Base-by-base conservation (phyloP, 2,888 invertebrate species). In the Tetragnatha montana region DNA sequence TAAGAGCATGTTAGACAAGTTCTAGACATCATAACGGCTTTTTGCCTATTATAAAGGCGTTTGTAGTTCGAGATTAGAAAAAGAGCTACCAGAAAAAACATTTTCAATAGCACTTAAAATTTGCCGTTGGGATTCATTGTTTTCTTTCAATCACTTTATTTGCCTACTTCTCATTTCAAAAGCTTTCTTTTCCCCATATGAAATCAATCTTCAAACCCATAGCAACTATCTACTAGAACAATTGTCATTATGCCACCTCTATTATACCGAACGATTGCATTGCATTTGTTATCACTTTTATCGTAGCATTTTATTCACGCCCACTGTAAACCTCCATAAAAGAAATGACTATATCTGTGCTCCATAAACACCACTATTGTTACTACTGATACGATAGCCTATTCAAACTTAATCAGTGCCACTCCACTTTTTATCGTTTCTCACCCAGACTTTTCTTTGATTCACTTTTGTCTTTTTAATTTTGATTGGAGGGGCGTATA, bases 401-500 rank as follows among this genome's bases (percentile, higher is more conserved):
- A 87, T 87, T 87, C 87, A 87, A 69, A 68, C 19, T 49, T 87
- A 87, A 87, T 87, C 87, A 87, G 87, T 60, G 60, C 47, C 87
- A 78, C 87, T 87, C 69, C 81, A 74, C 47, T 49, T 79, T 51
- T 87, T 87, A 87, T 87, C 87, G 14, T 8, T 50, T 80, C 74
- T n/a, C 76, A 78, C 71, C 68, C 51, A 74, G 49, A 14, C 74
- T 69, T 82, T 79, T 50, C 79, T 88, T 83, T 82, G 71, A 83
- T 78, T 78, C 79, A 79, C 79, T 83, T 49, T 69, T 78, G 76
- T 76, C 8, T 21, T 71, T 35, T 88, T 83, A 82, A 88, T 88
- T 88, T 82, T 88, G 68, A 73, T 83, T 79, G n/a, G 75, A 88
- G 88, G 88, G 88, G 88, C 83, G 88, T 88, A 87, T 80, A 74